Base-by-base conservation (phyloP, 2,797 vertebrate species). In the Lepus oiostolus region DNA sequence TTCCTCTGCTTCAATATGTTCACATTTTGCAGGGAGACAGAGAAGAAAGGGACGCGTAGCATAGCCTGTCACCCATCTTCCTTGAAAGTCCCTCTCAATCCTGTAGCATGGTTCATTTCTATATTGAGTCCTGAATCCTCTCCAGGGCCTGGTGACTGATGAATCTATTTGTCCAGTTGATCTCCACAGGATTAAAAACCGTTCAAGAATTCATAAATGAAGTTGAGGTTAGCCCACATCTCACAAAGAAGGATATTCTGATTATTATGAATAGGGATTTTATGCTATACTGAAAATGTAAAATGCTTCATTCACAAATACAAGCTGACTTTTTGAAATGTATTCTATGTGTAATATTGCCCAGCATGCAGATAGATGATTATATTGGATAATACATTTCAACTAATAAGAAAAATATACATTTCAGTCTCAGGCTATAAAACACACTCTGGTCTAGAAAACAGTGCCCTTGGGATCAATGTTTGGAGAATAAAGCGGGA, bases 281-380 rank as follows among this genome's bases (percentile, higher is more conserved):
- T 8, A 65, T 62, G n/a, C n/a, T 58, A 74, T 7, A 7, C 62
- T 74, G 58, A 74, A 62, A 79, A 88, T 7, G 11, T 11, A 0
- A 12, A 65, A 35, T 89, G 47, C 58, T 62, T 93, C 12, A 74
- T 30, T 32, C 32, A 82, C 70, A 70, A 95, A 94, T 90, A 63
- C 5, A 24, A 9, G 4, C 32, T 76, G 21, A 60, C 35, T 52
- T 77, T 79, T 83, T 28, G 4, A 87, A 94, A 68, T 65, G 11
- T 24, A 50, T 26, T 50, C 16, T 88, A 58, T 17, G 17, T 47
- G 9, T 19, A 32, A 21, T 13, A 47, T 47, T 74, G 26, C 38
- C 67, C 22, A 63, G 32, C 5, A 63, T 38, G 17, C 19, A 79
- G 90, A 75, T 14, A 35, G 2, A 88, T 85, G 19, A 54, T 79